phyloP scores from a whole-genome alignment of 1,140 invertebrate genomes.

The Drosophila guanche region DNA sequence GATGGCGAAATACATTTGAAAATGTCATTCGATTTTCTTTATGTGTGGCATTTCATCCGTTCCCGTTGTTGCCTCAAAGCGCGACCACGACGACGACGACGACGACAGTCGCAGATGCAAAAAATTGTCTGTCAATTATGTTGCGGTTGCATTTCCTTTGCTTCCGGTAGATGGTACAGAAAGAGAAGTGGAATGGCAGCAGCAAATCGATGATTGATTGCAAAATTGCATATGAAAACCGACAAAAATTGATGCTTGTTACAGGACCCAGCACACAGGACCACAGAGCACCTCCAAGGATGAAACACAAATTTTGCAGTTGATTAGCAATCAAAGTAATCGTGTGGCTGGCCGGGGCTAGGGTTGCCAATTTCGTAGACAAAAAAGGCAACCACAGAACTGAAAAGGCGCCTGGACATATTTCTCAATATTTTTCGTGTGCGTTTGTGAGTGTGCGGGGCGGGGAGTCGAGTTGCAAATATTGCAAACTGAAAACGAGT shows the following conservation, averaged over 20 bases:
- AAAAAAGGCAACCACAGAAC: no score
- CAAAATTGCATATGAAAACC: neutral
- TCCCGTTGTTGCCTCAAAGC: neutral
- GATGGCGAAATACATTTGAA: slow-evolving; percentile 15
- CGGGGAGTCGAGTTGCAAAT: no score
- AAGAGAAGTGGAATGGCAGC: neutral
- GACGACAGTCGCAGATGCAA: slow-evolving; percentile 54
- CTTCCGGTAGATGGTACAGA: neutral
- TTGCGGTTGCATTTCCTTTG: slow-evolving; percentile 14
- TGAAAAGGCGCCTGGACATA: no score
- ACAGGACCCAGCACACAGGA: neutral
- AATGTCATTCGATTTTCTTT: slow-evolving; percentile 32
- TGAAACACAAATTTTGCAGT: slow-evolving; percentile 4
- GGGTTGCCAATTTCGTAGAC: neutral
- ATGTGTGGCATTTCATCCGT: slow-evolving; percentile 17
- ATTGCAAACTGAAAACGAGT: no score
- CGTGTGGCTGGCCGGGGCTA: slow-evolving; percentile 17
- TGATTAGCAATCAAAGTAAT: slow-evolving; percentile 66
- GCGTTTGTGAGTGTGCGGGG: no score
- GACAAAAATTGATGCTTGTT: no score
- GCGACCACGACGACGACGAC: neutral
- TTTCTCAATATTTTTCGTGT: no score
- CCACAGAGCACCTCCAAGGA: neutral
- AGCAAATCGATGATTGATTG: slow-evolving; percentile 35
- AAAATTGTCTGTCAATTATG: slow-evolving; percentile 73